Conservation (phyloP, 2,888 invertebrate genomes). For the Ectropis crepuscularia region DNA sequence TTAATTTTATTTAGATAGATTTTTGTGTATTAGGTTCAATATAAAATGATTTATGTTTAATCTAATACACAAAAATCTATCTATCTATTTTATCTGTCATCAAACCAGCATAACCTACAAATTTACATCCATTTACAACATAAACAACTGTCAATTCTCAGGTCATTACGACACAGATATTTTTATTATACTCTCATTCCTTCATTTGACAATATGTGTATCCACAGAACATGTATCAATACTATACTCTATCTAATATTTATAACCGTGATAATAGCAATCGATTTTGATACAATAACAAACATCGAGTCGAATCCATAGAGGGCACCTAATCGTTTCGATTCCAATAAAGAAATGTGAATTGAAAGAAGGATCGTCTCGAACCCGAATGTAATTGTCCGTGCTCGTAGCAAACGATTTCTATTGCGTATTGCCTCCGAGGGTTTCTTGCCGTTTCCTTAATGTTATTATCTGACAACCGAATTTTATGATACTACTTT, state of each 20-base stretch:
- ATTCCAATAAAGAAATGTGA: slow-evolving; percentile 70
- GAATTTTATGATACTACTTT: slow-evolving; percentile 65
- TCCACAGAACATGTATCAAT: background rate
- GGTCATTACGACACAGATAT: no score
- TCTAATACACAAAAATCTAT: no score
- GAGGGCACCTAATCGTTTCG: slow-evolving; percentile 59
- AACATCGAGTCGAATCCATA: slow-evolving; percentile 55
- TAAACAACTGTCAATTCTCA: no score
- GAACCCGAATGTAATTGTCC: slow-evolving; percentile 71
- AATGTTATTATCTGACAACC: slow-evolving; percentile 71
- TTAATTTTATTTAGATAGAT: no score
- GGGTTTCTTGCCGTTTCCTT: slow-evolving; percentile 71
- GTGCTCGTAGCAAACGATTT: slow-evolving; percentile 71
- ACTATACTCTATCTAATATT: background rate
- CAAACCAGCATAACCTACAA: no score
- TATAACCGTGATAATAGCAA: slow-evolving; percentile 35
- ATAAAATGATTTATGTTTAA: no score
- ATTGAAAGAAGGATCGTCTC: slow-evolving; percentile 71
- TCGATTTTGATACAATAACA: slow-evolving; percentile 32
- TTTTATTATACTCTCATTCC: no score
- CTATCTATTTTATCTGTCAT: no score
- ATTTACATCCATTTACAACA: no score
- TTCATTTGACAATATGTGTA: no score
- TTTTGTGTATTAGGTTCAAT: no score
- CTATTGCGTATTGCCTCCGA: slow-evolving; percentile 73